These are phyloP conservation scores for Ladona fulva DNA, from an alignment of 1,140 invertebrate genomes.

Conservation along the genomic window DNA sequence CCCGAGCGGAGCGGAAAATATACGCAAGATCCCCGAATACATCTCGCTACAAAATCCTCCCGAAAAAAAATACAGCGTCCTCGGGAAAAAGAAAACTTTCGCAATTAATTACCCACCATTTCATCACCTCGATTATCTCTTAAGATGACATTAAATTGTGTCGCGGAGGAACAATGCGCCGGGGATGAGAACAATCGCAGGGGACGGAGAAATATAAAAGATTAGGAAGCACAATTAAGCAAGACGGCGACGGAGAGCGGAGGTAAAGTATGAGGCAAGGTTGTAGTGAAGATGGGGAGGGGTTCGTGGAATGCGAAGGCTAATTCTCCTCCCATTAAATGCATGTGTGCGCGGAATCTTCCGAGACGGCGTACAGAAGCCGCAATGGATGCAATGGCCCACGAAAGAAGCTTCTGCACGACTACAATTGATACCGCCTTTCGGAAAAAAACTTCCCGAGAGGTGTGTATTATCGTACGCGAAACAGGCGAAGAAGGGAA, in stretches of 20 bases:
- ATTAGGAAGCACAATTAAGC: no score
- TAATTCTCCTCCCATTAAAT: neutral
- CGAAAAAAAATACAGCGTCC: no score
- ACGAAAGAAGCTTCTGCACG: no score
- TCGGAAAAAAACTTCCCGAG: no score
- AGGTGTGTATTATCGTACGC: no score
- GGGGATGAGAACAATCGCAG: neutral
- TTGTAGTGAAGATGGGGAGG: no score
- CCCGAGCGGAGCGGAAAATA: no score
- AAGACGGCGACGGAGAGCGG: neutral
- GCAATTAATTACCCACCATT: neutral
- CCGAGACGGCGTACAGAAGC: neutral
- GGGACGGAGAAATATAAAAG: neutral
- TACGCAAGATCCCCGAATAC: no score
- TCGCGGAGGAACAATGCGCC: neutral
- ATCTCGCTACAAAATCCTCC: no score
- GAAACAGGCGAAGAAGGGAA: no score
- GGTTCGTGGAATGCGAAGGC: neutral
- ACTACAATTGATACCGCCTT: no score
- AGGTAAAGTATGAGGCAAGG: no score
- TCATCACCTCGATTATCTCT: conserved; percentile 5
- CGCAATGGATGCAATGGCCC: neutral
- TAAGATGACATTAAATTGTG: neutral
- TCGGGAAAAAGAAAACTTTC: neutral
- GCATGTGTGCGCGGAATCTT: neutral